Percentiles rank a stretch among this genome's conserved stretches.
Conservation (phyloP, 2,888 invertebrate genomes). For the Lamproptera curius region DNA sequence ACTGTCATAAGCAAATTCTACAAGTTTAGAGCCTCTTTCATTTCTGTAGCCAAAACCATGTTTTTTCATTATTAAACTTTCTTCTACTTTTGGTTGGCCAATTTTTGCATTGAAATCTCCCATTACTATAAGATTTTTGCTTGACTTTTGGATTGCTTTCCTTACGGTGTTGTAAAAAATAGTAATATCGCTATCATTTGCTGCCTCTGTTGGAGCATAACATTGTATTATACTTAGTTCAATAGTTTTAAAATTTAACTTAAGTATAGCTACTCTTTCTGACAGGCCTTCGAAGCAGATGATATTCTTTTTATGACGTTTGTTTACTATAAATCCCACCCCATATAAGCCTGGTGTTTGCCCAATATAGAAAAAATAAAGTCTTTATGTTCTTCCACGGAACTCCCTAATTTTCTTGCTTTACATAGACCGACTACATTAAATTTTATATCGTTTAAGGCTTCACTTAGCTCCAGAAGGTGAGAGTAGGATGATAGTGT, state of each 20-base stretch:
- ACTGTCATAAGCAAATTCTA: neutral
- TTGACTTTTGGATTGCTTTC: neutral
- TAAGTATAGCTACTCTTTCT: neutral
- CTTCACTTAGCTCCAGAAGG: neutral
- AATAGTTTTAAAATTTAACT: neutral
- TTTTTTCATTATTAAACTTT: neutral
- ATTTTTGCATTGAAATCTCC: neutral
- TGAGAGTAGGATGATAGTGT: neutral
- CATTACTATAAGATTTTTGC: neutral
- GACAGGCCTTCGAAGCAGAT: neutral
- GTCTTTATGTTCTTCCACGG: neutral
- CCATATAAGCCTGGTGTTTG: neutral
- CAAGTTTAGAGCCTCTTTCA: neutral
- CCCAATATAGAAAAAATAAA: neutral
- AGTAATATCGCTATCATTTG: neutral
- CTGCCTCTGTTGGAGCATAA: neutral
- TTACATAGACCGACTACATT: neutral
- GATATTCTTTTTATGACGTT: neutral
- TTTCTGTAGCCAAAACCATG: neutral
- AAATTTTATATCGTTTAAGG: neutral
- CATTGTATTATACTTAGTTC: neutral
- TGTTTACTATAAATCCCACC: neutral
- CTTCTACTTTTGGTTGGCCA: neutral
- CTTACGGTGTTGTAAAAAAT: neutral
- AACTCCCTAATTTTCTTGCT: neutral